Base-by-base conservation (phyloP, 2,113 vertebrate genomes). In the Prinia subflava region DNA sequence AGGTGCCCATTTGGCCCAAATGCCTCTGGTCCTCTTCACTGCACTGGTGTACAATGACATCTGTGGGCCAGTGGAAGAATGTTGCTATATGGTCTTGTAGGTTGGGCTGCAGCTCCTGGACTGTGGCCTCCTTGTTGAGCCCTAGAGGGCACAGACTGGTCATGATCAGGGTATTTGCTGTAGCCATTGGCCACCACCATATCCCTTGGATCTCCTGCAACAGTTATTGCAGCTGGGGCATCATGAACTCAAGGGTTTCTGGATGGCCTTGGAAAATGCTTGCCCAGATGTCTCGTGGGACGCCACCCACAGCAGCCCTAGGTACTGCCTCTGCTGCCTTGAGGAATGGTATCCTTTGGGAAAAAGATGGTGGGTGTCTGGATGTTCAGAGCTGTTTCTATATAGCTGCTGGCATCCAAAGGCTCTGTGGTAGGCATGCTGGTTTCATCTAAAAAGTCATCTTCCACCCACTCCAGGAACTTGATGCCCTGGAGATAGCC, bases 401-500 rank as follows among this genome's bases (percentile, higher is more conserved):
- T 22, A 18, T 41, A 50, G 11, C 24, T 55, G 24, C 33, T 78
- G 27, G 8, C 17, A 42, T 78, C 23, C 1, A 1, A 13, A 23
- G 11, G 8, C 3, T 83, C 11, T 74, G 27, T 7, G 9, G 4
- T 3, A 13, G 8, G 11, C 3, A 5, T 12, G 4, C 14, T 28
- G 8, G 7, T 42, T 24, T 69, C 47, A 1, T n/a, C 7, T 63
- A 31, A 69, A 44, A 49, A 53, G 18, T 21, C 8, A 21, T 18
- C 16, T 46, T 71, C 31, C 19, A 30, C 14, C 6, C 2, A 0
- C 17, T 46, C 2, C 0, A 3, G 42, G 27, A 78, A 47, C 10
- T 23, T 57, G 44, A 37, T 78, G 42, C 12, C 37, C 11, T 31
- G 23, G 7, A 68, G 17, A 68, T 37, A 12, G 4, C 16, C 4